These are phyloP conservation scores for Setipinna tenuifilis DNA, from an alignment of 2,797 vertebrate species.

Conservation along the genomic window DNA sequence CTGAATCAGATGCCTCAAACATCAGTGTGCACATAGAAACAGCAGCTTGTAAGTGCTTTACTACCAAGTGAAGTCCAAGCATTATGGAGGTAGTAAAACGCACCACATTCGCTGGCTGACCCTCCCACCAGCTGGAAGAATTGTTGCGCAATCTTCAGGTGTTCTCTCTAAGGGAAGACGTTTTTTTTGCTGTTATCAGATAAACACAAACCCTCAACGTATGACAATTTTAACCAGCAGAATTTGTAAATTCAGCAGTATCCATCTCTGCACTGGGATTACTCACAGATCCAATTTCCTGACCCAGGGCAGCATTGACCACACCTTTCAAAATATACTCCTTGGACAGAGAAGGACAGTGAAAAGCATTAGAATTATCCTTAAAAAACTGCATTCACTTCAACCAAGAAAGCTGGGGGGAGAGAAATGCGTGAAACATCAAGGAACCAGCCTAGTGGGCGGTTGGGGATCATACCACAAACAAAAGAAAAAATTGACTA, in stretches of 20 bases:
- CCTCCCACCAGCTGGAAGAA: conserved; percentile 97
- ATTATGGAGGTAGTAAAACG: background rate
- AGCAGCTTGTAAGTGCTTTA: background rate
- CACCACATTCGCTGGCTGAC: conserved; percentile 97
- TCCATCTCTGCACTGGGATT: conserved; percentile 27
- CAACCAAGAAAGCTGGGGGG: background rate
- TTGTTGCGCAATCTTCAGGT: conserved; percentile 95
- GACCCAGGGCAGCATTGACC: conserved; percentile 93
- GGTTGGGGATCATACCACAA: background rate
- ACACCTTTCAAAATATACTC: conserved; percentile 97
- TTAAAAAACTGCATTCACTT: background rate
- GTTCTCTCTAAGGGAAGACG: conserved; percentile 82
- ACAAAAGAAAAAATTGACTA: conserved; percentile 59
- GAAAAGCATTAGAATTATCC: background rate
- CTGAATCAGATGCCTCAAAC: background rate
- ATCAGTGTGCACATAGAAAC: background rate
- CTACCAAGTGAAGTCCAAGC: background rate
- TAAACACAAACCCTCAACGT: background rate
- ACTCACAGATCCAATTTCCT: conserved; percentile 94
- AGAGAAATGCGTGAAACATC: background rate
- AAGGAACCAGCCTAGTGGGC: background rate
- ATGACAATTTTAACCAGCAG: background rate
- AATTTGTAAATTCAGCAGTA: background rate
- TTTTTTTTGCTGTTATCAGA: background rate
- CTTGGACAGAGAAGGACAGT: conserved; percentile 64